Percentiles rank a stretch among this genome's conserved stretches.
Evolutionary conservation across 2,888 invertebrate species (phyloP).

Genomic region (Aromia moschata): DNA sequence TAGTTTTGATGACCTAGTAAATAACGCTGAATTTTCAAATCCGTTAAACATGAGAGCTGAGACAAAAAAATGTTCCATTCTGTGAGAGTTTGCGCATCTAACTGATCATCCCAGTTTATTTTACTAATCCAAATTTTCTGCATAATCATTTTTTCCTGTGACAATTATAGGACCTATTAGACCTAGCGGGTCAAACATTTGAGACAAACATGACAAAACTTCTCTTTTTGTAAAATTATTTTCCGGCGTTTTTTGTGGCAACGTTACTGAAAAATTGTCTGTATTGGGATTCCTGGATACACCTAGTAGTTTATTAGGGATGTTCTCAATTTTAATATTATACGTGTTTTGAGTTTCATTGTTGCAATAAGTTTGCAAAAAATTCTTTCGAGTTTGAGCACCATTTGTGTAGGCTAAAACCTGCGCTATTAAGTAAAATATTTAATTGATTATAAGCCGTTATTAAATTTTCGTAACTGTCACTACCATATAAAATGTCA

Average conservation of each 20-base stretch:
- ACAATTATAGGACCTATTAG: background rate
- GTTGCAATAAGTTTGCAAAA: background rate
- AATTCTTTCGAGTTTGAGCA: background rate
- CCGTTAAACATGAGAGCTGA: background rate
- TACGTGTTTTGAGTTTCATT: background rate
- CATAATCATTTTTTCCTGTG: background rate
- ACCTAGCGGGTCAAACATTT: background rate
- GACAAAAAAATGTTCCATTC: background rate
- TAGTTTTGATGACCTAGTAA: background rate
- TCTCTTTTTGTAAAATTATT: background rate
- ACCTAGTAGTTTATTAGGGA: background rate
- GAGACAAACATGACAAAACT: background rate
- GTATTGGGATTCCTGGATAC: background rate
- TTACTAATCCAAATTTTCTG: conserved; percentile 1
- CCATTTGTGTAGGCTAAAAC: background rate
- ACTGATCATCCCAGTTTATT: background rate
- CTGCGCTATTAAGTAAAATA: background rate
- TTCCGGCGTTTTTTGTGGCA: background rate
- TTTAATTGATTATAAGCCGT: background rate
- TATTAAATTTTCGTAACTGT: background rate
- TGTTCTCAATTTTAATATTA: background rate
- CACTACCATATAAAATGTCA: background rate
- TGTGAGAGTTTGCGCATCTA: background rate
- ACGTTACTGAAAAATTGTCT: background rate
- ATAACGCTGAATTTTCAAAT: background rate